Conservation (phyloP, 2,888 invertebrate species). For the Andricus quercusramuli region DNA sequence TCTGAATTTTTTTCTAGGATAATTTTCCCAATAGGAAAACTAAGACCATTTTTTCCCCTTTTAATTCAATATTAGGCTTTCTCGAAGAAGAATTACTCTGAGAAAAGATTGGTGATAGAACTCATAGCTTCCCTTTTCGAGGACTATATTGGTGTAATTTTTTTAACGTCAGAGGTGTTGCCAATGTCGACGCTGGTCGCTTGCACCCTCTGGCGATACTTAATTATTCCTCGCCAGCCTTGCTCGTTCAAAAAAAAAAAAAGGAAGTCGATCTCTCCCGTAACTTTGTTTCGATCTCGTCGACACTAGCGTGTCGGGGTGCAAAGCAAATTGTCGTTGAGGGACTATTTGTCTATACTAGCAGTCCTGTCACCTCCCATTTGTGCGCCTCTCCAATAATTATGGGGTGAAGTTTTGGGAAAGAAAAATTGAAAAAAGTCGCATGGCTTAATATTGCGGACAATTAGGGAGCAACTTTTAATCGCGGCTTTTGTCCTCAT, state of each 20-base stretch:
- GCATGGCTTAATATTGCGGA: conserved; percentile 21
- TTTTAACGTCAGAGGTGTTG: conserved; percentile 52
- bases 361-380: conserved; percentile 49
- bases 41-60: not conserved
- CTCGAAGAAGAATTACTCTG: conserved; percentile 7
- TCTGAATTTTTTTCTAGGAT: not conserved
- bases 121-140: conserved; percentile 49
- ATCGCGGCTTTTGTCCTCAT: not conserved
- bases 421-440: conserved; percentile 46
- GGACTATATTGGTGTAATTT: conserved; percentile 61
- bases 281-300: conserved; percentile 71
- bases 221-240: conserved; percentile 71
- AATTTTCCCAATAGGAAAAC: not conserved
- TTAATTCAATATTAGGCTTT: not conserved
- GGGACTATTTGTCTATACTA: conserved; percentile 65
- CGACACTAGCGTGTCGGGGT: conserved; percentile 57
- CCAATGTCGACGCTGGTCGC: conserved; percentile 26
- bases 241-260: conserved; percentile 59
- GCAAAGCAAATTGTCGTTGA: conserved; percentile 63
- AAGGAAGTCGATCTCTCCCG: conserved; percentile 61
- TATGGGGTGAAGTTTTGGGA: conserved; percentile 34
- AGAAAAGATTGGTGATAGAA: conserved; percentile 63
- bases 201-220: conserved; percentile 68
- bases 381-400: conserved; percentile 54
- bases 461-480: conserved; percentile 33